Conservation (phyloP, 2,113 vertebrate genomes). For the Engraulis encrasicolus region DNA sequence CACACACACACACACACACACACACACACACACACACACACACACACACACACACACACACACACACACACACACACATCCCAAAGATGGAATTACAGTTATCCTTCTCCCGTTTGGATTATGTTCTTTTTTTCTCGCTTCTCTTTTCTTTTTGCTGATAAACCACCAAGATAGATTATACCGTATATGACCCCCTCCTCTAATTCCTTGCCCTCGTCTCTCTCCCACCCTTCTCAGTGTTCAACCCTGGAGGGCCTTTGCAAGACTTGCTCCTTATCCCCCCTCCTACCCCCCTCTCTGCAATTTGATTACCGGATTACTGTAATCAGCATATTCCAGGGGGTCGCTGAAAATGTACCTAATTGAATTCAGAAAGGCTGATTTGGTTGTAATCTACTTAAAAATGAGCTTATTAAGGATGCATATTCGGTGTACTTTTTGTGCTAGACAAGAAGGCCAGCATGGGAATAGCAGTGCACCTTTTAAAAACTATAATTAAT, state of each 20-base stretch:
- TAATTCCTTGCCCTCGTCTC: background rate
- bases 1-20: background rate
- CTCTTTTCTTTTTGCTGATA: background rate
- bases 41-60: background rate
- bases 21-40: background rate
- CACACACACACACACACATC: background rate
- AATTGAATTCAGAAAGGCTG: constrained; percentile 17
- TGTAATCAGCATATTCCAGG: constrained; percentile 27
- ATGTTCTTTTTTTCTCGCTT: background rate
- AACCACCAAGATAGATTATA: constrained; percentile 9
- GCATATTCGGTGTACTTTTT: background rate
- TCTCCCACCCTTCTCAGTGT: no score
- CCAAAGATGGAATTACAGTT: background rate
- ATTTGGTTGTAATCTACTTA: constrained; percentile 29
- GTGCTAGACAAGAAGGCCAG: background rate
- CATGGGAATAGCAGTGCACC: background rate
- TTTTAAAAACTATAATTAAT: background rate
- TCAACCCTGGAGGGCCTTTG: background rate
- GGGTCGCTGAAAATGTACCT: background rate
- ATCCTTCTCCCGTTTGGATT: background rate
- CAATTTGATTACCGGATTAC: constrained; percentile 33
- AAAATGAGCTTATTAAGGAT: constrained; percentile 6
- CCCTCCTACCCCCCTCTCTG: constrained; percentile 13
- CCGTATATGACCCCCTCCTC: background rate
- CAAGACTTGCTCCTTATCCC: background rate